Evolutionary conservation across 2,888 invertebrate species (phyloP), one percentile per base, ranked within the genome.

Genomic region (Rotaria sp.): DNA sequence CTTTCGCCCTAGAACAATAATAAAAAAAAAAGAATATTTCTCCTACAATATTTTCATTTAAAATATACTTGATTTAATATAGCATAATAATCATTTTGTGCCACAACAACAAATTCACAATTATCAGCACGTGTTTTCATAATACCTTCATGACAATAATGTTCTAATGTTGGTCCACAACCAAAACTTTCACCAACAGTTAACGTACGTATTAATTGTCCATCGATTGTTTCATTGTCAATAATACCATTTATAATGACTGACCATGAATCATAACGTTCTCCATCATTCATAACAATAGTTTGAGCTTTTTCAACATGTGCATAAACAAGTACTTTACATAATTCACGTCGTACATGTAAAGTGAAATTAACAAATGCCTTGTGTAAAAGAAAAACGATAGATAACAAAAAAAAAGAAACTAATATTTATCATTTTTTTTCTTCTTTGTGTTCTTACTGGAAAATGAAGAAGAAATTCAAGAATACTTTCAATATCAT

Each of bases 51-150:
- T 8, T 45, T 45, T 11, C 11, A 45, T 45, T 8, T 50, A 13
- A 80, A 2, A 13, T 4, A 88, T 85, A 91, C 91, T 89, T 91
- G 91, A 87, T 91, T 90, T 88, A 92, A 90, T 87, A 95, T 95
- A 88, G 94, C 91, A 91, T 96, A 97, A 92, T 97, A 99, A 92
- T 98, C 97, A 86, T 94, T 94, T 92, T 99, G 98, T 26, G 97
- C 97, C 86, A 99, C 96, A 91, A 97, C 97, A 55, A 99, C 97
- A 93, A 99, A 99, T 92, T 98, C 97, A 90, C 99, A 99, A 92
- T 99, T 97, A 92, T 97, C 97, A 90, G 95, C 95, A 90, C 95
- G 90, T 67, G 99, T 98, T 88, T 95, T 94, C 98, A 99, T 99
- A 75, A 96, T 94, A 87, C 99, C 97, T 88, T 94, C 94, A 92